These are phyloP conservation scores for Perca schrenkii DNA, from an alignment of 2,113 vertebrate species.

Conservation along the genomic window DNA sequence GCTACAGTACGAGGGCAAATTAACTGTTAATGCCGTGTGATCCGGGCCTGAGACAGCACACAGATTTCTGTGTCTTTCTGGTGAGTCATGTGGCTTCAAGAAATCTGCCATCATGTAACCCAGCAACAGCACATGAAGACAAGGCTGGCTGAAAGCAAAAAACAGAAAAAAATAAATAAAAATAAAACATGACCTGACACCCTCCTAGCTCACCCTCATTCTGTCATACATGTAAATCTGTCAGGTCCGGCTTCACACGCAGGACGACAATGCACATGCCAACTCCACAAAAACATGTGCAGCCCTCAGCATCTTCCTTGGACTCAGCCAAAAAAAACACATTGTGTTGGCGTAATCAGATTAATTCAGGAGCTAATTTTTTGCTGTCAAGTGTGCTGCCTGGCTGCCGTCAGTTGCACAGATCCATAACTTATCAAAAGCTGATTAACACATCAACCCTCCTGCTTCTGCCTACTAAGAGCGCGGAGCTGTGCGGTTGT, in stretches of 20 bases:
- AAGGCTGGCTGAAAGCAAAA: background rate
- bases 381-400: conserved; percentile 19
- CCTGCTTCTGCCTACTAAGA: conserved; percentile 60
- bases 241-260: conserved; percentile 38
- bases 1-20: background rate
- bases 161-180: background rate
- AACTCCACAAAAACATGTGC: conserved; percentile 37
- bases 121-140: conserved; percentile 16
- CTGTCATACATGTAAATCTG: conserved; percentile 63
- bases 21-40: conserved; percentile 21
- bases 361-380: conserved; percentile 74
- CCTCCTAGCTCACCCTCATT: conserved; percentile 54
- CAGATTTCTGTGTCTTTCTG: background rate
- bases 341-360: conserved; percentile 66
- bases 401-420: conserved; percentile 42
- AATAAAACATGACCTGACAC: conserved; percentile 1
- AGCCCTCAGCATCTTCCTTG: conserved; percentile 28
- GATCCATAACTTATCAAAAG: conserved; percentile 79
- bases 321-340: background rate
- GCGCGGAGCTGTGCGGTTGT: conserved; percentile 63
- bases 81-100: conserved; percentile 24
- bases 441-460: conserved; percentile 78
- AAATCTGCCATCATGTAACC: conserved; percentile 27
- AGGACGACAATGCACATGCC: conserved; percentile 22
- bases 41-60: background rate